Conservation (phyloP, 2,797 vertebrate species). For the Silurus aristotelis region DNA sequence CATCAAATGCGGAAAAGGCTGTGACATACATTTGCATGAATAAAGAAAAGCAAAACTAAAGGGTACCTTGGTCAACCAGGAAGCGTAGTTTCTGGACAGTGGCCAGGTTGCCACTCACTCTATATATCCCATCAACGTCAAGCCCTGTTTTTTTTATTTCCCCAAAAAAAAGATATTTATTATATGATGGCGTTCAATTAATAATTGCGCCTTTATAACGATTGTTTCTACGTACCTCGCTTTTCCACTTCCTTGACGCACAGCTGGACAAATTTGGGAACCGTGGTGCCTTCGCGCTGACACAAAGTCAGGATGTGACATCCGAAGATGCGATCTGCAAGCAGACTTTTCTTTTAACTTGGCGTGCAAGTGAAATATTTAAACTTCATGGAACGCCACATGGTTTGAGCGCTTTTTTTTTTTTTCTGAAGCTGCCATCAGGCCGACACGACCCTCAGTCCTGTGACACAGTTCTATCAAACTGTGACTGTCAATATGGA, state of each 20-base stretch:
- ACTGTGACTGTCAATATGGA: conserved; percentile 45
- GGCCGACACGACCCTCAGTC: conserved; percentile 8
- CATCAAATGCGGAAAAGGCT: conserved; percentile 13
- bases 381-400: not conserved
- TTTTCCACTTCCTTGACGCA: conserved; percentile 87
- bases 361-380: not conserved
- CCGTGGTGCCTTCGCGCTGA: conserved; percentile 82
- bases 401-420: not conserved
- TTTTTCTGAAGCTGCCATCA: conserved; percentile 25
- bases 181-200: not conserved
- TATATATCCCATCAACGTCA: conserved; percentile 86
- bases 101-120: conserved; percentile 88
- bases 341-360: conserved; percentile 36
- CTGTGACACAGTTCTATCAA: conserved; percentile 49
- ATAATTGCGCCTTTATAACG: not conserved
- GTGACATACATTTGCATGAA: too few relatives aligned
- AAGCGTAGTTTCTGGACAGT: conserved; percentile 89
- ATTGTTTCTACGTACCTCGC: conserved; percentile 74
- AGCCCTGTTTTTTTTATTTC: conserved; percentile 69
- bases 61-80: conserved; percentile 86
- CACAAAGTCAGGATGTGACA: conserved; percentile 86
- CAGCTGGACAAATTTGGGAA: conserved; percentile 83
- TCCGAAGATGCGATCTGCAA: conserved; percentile 90
- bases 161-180: not conserved
- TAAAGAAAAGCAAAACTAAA: not conserved